Evolutionary conservation across 1,140 invertebrate genomes (phyloP), one percentile per base, ranked within the genome.

Genomic region (Gryllus bimaculatus): DNA sequence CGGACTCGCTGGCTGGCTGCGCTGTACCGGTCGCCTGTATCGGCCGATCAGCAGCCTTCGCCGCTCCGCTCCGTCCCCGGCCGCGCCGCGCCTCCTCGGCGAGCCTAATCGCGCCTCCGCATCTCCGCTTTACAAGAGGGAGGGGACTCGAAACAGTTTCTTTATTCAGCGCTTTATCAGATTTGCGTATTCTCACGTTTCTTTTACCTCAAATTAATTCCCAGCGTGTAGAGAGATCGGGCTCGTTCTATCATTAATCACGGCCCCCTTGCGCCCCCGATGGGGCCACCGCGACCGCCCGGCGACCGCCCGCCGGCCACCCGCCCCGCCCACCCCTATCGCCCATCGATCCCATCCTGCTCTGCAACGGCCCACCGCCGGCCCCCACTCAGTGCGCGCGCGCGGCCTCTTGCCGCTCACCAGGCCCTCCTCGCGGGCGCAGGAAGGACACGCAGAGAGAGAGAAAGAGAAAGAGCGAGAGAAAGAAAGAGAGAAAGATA

Each of bases 151-250:
- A 77, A 77, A 79, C 78, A 75, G 73, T 79, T 79, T 79, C 78
- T 79, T 79, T 79, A 79, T 79, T 79, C 78, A 79, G 74, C 73
- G 66, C 54, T 78, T 78, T 74, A 74, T 74, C 73, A 79, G 78
- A 79, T 79, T 74, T 75, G 78, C 78, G 78, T 79, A 79, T 79
- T 79, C 78, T 79, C 78, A 79, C 78, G 78, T 79, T 79, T 79
- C 78, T 66, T 79, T 75, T 75, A 75, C 78, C 78, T 79, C 73
- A 75, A 79, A 75, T 79, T 79, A 79, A 79, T 79, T 79, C 78
- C 78, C 78, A 77, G 76, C 76, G 76, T 77, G 76, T 77, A 77
- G 76, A 77, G 76, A 77, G 76, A 77, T 77, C 48, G 76, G 76
- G 48, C 47, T 48, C 47, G 47, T 77, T 77, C 48, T 48, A 47